Conservation (phyloP, 2,797 vertebrate species). For the Sebastiscus tertius region DNA sequence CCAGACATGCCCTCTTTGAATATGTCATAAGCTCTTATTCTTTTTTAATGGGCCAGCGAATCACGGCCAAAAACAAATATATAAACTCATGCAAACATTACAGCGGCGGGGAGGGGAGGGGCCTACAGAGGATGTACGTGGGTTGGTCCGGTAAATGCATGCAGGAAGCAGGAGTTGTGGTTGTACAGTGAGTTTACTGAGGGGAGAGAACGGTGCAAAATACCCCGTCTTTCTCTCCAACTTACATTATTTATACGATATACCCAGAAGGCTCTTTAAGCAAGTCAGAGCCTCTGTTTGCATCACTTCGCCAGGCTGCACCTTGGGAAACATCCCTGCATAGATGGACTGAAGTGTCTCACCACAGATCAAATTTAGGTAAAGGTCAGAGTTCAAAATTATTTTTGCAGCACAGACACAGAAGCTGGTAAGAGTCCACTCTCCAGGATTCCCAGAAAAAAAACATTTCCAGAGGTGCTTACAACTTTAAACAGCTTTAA, state of each 20-base stretch:
- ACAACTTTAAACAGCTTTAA: background rate
- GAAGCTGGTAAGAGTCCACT: background rate
- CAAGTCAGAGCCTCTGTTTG: conserved; percentile 67
- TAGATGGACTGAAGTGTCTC: conserved; percentile 32
- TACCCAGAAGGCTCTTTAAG: conserved; percentile 74
- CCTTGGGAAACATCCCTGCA: conserved; percentile 37
- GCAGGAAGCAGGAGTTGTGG: background rate
- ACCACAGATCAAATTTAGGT: conserved; percentile 8
- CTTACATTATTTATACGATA: conserved; percentile 76
- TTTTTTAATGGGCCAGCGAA: conserved; percentile 70
- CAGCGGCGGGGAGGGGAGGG: background rate
- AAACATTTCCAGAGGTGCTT: background rate
- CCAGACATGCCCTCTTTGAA: conserved; percentile 77
- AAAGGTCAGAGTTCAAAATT: conserved; percentile 29
- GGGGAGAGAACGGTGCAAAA: conserved; percentile 43
- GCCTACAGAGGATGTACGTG: background rate
- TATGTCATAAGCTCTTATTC: conserved; percentile 76
- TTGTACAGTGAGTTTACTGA: conserved; percentile 14
- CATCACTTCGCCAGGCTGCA: conserved; percentile 50
- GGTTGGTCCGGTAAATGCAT: background rate
- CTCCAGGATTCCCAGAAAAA: background rate
- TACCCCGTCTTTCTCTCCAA: conserved; percentile 26
- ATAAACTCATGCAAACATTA: conserved; percentile 38
- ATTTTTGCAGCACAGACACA: background rate
- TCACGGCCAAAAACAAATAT: conserved; percentile 69